Conservation (phyloP, 2,888 invertebrate species). For the Diogma glabrata region DNA sequence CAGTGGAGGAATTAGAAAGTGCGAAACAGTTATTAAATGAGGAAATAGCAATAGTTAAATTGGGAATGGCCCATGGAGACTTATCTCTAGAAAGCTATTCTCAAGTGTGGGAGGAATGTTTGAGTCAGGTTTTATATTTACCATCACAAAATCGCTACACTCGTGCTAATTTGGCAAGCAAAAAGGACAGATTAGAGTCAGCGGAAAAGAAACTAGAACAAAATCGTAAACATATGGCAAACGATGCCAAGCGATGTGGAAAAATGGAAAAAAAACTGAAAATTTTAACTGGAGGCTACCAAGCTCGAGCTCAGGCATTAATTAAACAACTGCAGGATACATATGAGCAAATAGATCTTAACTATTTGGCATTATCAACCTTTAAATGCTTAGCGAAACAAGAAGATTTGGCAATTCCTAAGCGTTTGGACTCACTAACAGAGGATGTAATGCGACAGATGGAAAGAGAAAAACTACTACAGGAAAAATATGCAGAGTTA, state of each 20-base stretch:
- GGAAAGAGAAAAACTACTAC: slow-evolving; percentile 79
- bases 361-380: slow-evolving; percentile 77
- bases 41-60: slow-evolving; percentile 84
- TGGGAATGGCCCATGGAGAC: slow-evolving; percentile 93
- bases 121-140: slow-evolving; percentile 81
- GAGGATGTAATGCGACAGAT: slow-evolving; percentile 89
- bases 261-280: slow-evolving; percentile 97
- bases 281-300: slow-evolving; percentile 88
- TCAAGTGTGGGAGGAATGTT: slow-evolving; percentile 96
- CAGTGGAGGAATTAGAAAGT: slow-evolving; percentile 50
- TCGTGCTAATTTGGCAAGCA: slow-evolving; percentile 85
- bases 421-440: slow-evolving; percentile 78
- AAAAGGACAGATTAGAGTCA: slow-evolving; percentile 91
- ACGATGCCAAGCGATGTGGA: slow-evolving; percentile 90
- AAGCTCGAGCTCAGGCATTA: slow-evolving; percentile 62
- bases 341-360: slow-evolving; percentile 83
- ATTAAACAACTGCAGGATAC: slow-evolving; percentile 80
- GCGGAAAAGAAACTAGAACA: slow-evolving; percentile 85
- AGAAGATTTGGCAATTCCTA: slow-evolving; percentile 81
- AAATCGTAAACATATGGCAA: slow-evolving; percentile 91
- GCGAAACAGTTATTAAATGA: slow-evolving; percentile 55
- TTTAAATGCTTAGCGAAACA: slow-evolving; percentile 82
- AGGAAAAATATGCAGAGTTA: slow-evolving; percentile 68
- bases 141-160: slow-evolving; percentile 90
- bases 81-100: slow-evolving; percentile 82